Evolutionary conservation across 2,113 vertebrate species (phyloP), one percentile per base, ranked within the genome.

Genomic region (Strix aluco): DNA sequence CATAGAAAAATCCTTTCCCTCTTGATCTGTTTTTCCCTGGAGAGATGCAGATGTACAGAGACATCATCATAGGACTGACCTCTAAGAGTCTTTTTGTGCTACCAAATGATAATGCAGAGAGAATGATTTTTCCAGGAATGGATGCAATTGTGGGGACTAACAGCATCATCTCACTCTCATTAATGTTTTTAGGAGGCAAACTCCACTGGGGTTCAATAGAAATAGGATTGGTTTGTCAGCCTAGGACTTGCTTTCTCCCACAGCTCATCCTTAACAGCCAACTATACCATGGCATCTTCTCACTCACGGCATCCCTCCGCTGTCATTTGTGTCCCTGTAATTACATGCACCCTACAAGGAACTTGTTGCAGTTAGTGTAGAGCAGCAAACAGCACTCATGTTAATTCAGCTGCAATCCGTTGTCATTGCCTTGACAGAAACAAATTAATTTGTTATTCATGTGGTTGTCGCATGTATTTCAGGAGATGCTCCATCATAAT

Each of bases 401-500:
- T 59, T 91, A 86, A 87, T 89, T 94, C 96, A 81, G 57, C 91
- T 61, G 81, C 59, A 26, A 74, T 59, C 79, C 34, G 3, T 20
- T 38, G 90, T 63, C 88, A 65, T 62, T 63, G 91, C 65, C 93
- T 77, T 87, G 92, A 91, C 82, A 90, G 90, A 82, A 86, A 92
- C 47, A 88, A 83, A 75, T 88, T 94, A 73, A 71, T 91, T 93
- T 75, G 49, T 95, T 96, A 95, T 89, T 92, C 97, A 52, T 82
- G 79, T 34, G 92, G 95, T 62, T 93, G 95, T 91, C 97, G 88
- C 88, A 88, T 1, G 6, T 52, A 42, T 65, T 97, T 88, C 94
- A 96, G 96, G 93, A 97, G 96, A 74, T 95, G 91, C 82, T 90
- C 91, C 95, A 88, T 83, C 95, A 96, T 93, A 73, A 97, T 96